Percentiles rank a stretch among this genome's conserved stretches.
Conservation (phyloP, 2,797 vertebrate species). For the Dermochelys coriacea region DNA sequence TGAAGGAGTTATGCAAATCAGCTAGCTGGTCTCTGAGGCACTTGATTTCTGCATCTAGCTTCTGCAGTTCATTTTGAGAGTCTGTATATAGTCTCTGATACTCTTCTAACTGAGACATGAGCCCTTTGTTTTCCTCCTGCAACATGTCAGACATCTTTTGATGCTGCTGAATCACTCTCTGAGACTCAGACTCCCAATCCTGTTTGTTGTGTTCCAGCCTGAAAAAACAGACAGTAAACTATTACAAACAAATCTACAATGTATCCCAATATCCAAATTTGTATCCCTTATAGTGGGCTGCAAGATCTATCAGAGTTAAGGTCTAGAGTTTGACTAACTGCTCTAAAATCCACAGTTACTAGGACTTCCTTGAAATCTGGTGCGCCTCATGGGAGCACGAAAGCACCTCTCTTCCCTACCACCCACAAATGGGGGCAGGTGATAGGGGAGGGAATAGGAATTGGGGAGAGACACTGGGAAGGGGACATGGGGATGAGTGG, state of each 20-base stretch:
- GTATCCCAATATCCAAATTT: not conserved
- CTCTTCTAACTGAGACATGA: slow-evolving; percentile 77
- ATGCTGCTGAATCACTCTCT: slow-evolving; percentile 81
- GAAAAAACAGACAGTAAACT: slow-evolving; percentile 16
- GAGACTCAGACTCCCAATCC: slow-evolving; percentile 80
- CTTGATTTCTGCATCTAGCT: slow-evolving; percentile 82
- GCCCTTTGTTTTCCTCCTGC: slow-evolving; percentile 81
- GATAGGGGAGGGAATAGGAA: too few species aligned
- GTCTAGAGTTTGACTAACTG: not conserved
- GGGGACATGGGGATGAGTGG: not conserved
- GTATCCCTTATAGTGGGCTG: not conserved
- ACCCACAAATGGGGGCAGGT: not conserved
- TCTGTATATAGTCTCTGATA: slow-evolving; percentile 76
- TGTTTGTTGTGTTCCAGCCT: slow-evolving; percentile 87
- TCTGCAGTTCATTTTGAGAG: slow-evolving; percentile 75
- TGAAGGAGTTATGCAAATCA: slow-evolving; percentile 86
- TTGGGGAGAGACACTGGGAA: not conserved
- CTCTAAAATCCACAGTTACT: not conserved
- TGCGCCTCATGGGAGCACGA: not conserved
- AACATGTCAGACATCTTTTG: slow-evolving; percentile 78
- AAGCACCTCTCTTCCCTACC: not conserved
- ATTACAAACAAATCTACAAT: not conserved
- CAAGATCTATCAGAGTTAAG: not conserved
- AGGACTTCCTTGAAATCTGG: not conserved
- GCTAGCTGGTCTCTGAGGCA: slow-evolving; percentile 78